Percentiles rank a stretch among this genome's conserved stretches.
Conservation (phyloP, 2,113 vertebrate genomes). For the Rhinopithecus roxellana region DNA sequence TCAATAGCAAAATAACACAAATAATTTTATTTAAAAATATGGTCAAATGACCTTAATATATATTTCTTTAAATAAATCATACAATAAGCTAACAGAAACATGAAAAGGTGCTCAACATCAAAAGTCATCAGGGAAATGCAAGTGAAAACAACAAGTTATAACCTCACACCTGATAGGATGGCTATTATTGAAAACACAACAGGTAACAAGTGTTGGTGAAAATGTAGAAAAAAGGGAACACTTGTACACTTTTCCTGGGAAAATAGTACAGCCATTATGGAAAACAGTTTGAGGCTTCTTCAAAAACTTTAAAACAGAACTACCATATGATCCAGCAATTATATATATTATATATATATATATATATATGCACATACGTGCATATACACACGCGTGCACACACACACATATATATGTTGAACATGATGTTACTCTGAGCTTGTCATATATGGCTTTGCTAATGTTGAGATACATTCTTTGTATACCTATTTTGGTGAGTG, state of each 20-base stretch:
- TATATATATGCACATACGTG: too few species aligned
- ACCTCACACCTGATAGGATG: neutral
- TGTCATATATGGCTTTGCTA: too few species aligned
- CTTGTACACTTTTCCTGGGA: neutral
- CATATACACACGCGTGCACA: fast-evolving
- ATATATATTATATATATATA: neutral
- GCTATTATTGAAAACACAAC: neutral
- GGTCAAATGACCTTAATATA: neutral
- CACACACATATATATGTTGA: too few species aligned
- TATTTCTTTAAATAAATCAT: neutral
- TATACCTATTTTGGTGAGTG: too few species aligned
- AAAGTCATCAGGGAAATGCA: neutral
- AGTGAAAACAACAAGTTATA: neutral
- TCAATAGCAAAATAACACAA: neutral
- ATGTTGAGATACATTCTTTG: too few species aligned
- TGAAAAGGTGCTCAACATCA: neutral
- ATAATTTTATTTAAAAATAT: neutral
- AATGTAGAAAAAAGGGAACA: neutral
- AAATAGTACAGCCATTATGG: neutral
- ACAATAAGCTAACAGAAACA: neutral
- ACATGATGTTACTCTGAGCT: too few species aligned
- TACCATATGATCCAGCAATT: neutral
- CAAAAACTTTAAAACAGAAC: neutral
- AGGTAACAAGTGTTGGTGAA: neutral
- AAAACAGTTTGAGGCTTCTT: neutral